Evolutionary conservation across 2,797 vertebrate species (phyloP).

Genomic region (Dipus sagitta): DNA sequence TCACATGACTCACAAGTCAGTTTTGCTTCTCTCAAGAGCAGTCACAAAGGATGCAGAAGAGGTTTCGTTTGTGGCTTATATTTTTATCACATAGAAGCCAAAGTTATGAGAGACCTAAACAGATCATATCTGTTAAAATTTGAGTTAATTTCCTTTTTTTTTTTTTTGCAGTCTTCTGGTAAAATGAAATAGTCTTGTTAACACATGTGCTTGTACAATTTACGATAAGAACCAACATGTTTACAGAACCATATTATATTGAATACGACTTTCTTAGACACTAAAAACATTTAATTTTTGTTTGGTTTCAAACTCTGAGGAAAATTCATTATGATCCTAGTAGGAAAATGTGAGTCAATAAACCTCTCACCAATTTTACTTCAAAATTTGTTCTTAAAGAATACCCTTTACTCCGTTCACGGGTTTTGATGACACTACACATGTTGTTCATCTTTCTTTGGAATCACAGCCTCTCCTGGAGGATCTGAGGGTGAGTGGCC

Average conservation of each 20-base stretch:
- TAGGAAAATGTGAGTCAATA: neutral
- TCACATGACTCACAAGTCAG: neutral
- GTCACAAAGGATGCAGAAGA: neutral
- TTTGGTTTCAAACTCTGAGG: neutral
- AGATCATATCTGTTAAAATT: conserved; percentile 30
- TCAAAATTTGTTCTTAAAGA: neutral
- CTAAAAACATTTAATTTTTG: neutral
- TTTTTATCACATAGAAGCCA: neutral
- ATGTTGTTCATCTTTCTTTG: neutral
- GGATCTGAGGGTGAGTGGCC: neutral
- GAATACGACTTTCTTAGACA: conserved; percentile 17
- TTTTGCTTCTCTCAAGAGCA: conserved; percentile 8
- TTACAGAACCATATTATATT: conserved; percentile 36
- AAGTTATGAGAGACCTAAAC: neutral
- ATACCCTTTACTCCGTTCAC: neutral
- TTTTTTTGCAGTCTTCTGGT: neutral
- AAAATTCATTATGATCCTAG: neutral
- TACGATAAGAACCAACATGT: neutral
- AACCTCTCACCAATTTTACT: neutral
- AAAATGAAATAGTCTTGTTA: conserved; percentile 35
- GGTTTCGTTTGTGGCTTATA: neutral
- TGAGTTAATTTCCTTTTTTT: neutral
- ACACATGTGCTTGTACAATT: neutral
- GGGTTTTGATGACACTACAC: neutral
- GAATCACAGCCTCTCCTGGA: neutral